Conservation (phyloP, 2,113 vertebrate genomes). For the Rana temporaria region DNA sequence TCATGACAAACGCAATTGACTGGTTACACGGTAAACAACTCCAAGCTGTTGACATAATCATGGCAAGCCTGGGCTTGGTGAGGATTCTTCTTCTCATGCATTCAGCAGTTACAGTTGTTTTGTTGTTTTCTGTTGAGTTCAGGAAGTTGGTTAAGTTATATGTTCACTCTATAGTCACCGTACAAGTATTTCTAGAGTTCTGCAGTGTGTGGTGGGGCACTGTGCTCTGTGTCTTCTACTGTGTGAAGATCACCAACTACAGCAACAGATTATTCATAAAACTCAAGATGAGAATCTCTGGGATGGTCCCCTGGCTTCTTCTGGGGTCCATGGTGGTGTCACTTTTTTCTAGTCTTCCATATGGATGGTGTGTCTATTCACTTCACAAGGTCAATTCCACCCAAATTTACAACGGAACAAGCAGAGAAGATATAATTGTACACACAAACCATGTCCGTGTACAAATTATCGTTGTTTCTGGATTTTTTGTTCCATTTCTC, state of each 20-base stretch:
- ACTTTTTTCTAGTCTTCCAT: background rate
- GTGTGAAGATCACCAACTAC: conserved; percentile 55
- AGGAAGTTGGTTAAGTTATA: too few species aligned
- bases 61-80: conserved; percentile 1
- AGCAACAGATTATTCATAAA: conserved; percentile 43
- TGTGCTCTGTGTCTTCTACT: conserved; percentile 60
- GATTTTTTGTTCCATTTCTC: background rate
- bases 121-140: too few species aligned
- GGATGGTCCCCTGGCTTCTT: conserved; percentile 10
- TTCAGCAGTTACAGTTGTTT: background rate
- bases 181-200: conserved; percentile 30
- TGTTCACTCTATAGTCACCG: too few species aligned
- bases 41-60: background rate
- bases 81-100: background rate
- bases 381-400: too few species aligned
- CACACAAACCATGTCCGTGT: too few species aligned
- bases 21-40: background rate
- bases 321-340: background rate
- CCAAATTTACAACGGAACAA: too few species aligned
- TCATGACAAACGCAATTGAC: background rate
- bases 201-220: conserved; percentile 59
- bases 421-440: too few species aligned
- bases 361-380: background rate
- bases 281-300: conserved; percentile 58
- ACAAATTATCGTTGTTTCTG: background rate